A percentile compares a stretch with the other conserved stretches of the same genome.
Evolutionary conservation across 2,888 invertebrate genomes (phyloP).

Genomic region (Drosophila putrida): DNA sequence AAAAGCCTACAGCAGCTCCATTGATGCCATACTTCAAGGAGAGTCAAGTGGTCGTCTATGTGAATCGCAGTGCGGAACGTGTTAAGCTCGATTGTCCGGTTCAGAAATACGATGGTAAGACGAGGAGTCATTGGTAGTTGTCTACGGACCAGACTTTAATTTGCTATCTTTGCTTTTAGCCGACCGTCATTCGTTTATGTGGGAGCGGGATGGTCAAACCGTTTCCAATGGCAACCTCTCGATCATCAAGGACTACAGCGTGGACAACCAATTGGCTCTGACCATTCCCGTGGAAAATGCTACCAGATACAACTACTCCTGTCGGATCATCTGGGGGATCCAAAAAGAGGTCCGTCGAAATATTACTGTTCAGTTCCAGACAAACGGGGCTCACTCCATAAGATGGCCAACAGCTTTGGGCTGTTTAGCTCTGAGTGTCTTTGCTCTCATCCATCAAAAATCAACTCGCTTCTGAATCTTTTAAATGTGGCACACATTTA

Average conservation of each 20-base stretch:
- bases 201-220: conserved; percentile 46
- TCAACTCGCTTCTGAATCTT: conserved; percentile 35
- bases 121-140: not conserved
- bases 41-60: conserved; percentile 34
- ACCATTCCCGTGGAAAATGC: conserved; percentile 54
- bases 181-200: conserved; percentile 52
- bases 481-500: conserved; percentile 30
- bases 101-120: conserved; percentile 61
- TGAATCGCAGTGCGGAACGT: conserved; percentile 32
- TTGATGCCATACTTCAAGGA: conserved; percentile 58
- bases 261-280: conserved; percentile 51
- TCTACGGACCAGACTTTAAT: not conserved
- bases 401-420: conserved; percentile 25
- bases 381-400: conserved; percentile 15
- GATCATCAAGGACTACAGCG: conserved; percentile 23
- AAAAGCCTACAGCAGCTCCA: conserved; percentile 49
- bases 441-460: conserved; percentile 35
- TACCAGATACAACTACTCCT: conserved; percentile 45
- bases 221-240: conserved; percentile 38
- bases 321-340: conserved; percentile 35
- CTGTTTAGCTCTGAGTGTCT: conserved; percentile 15
- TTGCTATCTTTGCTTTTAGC: conserved; percentile 24
- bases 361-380: conserved; percentile 45
- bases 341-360: conserved; percentile 28
- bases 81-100: conserved; percentile 66